Conservation (phyloP, 2,888 invertebrate genomes). For the Pseudococcus jackbeardsleyi region DNA sequence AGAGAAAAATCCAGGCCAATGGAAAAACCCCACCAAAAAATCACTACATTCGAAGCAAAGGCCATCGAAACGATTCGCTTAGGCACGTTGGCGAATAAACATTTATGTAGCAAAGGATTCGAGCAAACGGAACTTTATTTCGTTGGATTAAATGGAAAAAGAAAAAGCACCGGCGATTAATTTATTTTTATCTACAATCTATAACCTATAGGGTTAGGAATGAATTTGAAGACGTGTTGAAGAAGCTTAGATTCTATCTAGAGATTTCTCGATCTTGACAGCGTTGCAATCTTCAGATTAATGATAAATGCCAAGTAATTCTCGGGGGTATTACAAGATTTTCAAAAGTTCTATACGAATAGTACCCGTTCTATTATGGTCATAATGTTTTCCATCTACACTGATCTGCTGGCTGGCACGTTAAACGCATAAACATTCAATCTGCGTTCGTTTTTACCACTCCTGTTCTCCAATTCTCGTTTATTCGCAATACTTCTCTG, state of each 20-base stretch:
- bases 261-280: constrained; percentile 60
- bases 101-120: constrained; percentile 9
- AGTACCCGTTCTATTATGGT: constrained; percentile 60
- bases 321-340: constrained; percentile 62
- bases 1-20: too few species aligned
- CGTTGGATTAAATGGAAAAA: constrained; percentile 43
- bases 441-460: constrained; percentile 61
- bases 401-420: constrained; percentile 51
- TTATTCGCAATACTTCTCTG: constrained; percentile 48
- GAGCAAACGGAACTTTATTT: constrained; percentile 29
- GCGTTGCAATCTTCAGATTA: constrained; percentile 62
- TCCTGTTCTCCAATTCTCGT: constrained; percentile 50
- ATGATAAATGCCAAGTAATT: constrained; percentile 61
- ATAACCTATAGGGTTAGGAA: constrained; percentile 53
- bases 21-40: not conserved
- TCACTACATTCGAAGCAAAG: not conserved
- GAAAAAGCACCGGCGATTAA: constrained; percentile 57
- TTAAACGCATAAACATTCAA: constrained; percentile 62
- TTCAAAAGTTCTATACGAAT: constrained; percentile 45
- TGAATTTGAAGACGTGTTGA: constrained; percentile 60
- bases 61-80: not conserved
- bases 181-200: constrained; percentile 52
- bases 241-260: constrained; percentile 60
- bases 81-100: constrained; percentile 19
- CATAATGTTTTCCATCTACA: constrained; percentile 60